These are phyloP conservation scores for Chaitophorus viminalis DNA, from an alignment of 2,888 invertebrate species.

Conservation along the genomic window DNA sequence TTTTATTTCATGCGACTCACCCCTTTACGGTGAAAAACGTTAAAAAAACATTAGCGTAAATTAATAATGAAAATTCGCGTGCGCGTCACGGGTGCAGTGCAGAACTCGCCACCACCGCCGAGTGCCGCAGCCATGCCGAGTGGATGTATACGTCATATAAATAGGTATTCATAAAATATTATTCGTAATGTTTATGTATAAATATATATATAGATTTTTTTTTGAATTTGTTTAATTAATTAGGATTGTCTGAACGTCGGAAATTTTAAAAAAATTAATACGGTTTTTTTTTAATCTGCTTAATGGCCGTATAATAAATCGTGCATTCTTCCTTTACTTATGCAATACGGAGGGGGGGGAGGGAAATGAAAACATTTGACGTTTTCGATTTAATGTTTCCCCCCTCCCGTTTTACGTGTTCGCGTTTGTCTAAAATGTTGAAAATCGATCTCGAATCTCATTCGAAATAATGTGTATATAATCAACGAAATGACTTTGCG, in stretches of 20 bases:
- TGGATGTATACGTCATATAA: too few relatives aligned
- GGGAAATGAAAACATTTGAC: neutral
- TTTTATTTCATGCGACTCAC: neutral
- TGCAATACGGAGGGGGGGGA: too few relatives aligned
- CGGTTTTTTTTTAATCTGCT: constrained; percentile 21
- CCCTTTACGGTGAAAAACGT: constrained; percentile 28
- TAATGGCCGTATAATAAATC: constrained; percentile 38
- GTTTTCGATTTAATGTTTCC: neutral
- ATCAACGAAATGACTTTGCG: neutral
- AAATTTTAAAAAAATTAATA: constrained; percentile 36
- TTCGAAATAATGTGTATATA: neutral
- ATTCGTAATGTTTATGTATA: neutral
- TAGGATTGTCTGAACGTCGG: constrained; percentile 8
- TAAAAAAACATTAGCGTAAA: constrained; percentile 57
- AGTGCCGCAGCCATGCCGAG: neutral
- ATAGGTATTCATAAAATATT: constrained; percentile 13
- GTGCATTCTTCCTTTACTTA: neutral
- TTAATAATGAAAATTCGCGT: constrained; percentile 53
- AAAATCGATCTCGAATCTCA: neutral
- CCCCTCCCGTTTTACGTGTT: too few relatives aligned
- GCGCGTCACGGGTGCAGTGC: neutral
- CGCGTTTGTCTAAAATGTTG: neutral
- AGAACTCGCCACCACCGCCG: neutral
- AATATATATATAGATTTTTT: neutral
- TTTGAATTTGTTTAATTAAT: constrained; percentile 36